Conservation (phyloP, 2,888 invertebrate genomes). For the Dione juno region DNA sequence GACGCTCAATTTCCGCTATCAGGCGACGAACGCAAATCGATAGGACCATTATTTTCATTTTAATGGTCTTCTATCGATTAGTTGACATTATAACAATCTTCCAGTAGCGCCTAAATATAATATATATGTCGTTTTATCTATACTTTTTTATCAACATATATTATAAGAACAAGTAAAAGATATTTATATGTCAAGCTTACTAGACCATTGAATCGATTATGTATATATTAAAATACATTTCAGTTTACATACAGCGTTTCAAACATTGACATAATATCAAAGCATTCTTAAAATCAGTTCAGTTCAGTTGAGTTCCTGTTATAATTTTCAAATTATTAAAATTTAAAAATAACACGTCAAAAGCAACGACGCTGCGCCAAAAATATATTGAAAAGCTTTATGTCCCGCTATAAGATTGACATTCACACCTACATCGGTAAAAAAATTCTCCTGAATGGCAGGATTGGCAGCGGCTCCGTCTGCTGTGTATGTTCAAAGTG, state of each 20-base stretch:
- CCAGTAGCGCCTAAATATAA: background rate
- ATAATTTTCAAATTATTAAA: background rate
- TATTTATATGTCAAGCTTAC: too few species aligned
- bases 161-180: too few species aligned
- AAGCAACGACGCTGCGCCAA: too few species aligned
- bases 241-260: too few species aligned
- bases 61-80: background rate
- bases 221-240: too few species aligned
- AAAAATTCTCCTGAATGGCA: too few species aligned
- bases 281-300: background rate
- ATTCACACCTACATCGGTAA: background rate
- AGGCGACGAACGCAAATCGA: constrained; percentile 37
- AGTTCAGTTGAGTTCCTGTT: background rate
- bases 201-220: too few species aligned
- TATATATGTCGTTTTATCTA: too few species aligned
- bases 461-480: too few species aligned
- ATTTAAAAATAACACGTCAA: background rate
- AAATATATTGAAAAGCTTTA: background rate
- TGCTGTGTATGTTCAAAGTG: background rate
- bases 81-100: background rate
- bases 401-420: background rate
- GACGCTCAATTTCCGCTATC: constrained; percentile 41
- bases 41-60: constrained; percentile 14
- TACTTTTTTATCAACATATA: too few species aligned
- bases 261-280: too few species aligned